Evolutionary conservation across 2,113 vertebrate genomes (phyloP).

Genomic region (Myodes glareolus): DNA sequence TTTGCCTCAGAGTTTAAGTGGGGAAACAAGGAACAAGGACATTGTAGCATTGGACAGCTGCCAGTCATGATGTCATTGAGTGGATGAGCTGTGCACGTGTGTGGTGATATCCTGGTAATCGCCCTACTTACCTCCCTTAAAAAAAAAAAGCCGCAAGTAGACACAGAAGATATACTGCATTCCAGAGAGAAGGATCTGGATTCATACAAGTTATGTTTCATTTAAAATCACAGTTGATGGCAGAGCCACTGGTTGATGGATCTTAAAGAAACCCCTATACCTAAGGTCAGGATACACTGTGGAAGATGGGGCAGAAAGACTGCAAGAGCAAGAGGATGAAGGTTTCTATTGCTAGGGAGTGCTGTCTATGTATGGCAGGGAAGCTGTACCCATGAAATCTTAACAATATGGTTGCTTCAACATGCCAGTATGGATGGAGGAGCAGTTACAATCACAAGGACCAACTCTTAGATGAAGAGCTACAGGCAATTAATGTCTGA

Average conservation of each 20-base stretch:
- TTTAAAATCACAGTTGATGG: neutral
- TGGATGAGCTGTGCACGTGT: neutral
- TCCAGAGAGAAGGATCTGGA: neutral
- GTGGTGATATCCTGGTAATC: neutral
- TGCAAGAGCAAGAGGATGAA: neutral
- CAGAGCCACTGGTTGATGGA: too few species aligned
- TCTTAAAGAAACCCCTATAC: neutral
- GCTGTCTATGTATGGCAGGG: neutral
- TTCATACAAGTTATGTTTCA: neutral
- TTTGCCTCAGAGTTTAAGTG: slow-evolving; percentile 22
- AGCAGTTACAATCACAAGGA: neutral
- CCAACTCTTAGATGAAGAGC: neutral
- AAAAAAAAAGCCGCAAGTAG: neutral
- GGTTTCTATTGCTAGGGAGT: too few species aligned
- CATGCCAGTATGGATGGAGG: neutral
- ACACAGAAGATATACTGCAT: neutral
- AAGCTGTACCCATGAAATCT: neutral
- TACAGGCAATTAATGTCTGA: neutral
- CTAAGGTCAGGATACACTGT: neutral
- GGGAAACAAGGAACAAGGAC: neutral
- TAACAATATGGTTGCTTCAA: neutral
- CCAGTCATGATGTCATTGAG: neutral
- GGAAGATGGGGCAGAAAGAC: neutral
- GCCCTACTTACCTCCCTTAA: neutral
- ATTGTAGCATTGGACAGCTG: neutral